phyloP scores from a whole-genome alignment of 64 coral and sea anemone genomes.

The Catalaphyllia jardinei region DNA sequence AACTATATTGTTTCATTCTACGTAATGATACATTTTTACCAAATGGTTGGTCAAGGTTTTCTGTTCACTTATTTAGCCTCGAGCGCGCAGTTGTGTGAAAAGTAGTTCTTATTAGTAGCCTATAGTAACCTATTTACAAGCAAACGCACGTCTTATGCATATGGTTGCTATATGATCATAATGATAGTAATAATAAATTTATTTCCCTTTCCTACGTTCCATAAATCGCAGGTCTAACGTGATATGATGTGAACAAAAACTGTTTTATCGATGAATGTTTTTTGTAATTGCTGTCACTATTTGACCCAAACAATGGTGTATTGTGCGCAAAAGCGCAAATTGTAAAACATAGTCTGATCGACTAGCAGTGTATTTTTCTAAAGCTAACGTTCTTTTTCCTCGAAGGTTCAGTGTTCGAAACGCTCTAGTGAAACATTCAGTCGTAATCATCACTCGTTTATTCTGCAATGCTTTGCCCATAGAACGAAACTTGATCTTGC shows the following conservation, averaged over 20 bases:
- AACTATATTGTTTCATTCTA: neutral
- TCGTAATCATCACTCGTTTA: neutral
- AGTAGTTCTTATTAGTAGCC: neutral
- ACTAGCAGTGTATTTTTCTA: neutral
- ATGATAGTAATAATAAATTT: too few species aligned
- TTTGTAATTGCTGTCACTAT: neutral
- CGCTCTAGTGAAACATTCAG: neutral
- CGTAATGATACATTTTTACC: neutral
- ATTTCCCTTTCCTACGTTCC: too few species aligned
- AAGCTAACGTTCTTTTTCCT: neutral
- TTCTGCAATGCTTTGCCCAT: neutral
- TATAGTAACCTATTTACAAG: neutral
- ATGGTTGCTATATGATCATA: too few species aligned
- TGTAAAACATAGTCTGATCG: neutral
- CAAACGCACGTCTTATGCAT: neutral
- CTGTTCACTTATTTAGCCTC: neutral
- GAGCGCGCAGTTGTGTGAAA: neutral
- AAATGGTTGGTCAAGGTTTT: neutral
- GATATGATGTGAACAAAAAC: neutral
- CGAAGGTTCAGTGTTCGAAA: neutral
- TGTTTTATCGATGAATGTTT: neutral
- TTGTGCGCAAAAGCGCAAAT: neutral
- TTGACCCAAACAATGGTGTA: slow-evolving; percentile 5
- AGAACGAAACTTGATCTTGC: slow-evolving; percentile 27
- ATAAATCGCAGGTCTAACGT: too few species aligned